Evolutionary conservation across 2,113 vertebrate species (phyloP).

Genomic region (Alligator sinensis): DNA sequence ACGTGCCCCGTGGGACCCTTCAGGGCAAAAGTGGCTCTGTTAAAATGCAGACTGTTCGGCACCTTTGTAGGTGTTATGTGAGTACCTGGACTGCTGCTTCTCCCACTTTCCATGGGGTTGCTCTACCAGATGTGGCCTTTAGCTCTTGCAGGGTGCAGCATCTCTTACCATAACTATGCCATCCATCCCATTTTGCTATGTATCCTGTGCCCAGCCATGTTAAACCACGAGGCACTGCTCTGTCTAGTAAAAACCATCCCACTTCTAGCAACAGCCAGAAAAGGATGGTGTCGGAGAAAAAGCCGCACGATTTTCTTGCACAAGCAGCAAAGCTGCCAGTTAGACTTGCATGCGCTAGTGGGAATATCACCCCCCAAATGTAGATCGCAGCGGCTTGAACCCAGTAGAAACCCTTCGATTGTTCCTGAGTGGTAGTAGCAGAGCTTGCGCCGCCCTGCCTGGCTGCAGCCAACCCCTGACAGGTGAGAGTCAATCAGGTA

Average conservation of each 20-base stretch:
- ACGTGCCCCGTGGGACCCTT: neutral
- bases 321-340: neutral
- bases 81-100: neutral
- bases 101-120: neutral
- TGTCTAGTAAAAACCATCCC: neutral
- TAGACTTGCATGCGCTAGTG: fast-evolving
- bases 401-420: neutral
- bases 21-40: neutral
- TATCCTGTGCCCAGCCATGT: fast-evolving
- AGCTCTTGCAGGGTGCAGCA: neutral
- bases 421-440: neutral
- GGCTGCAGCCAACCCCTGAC: neutral
- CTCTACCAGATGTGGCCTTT: neutral
- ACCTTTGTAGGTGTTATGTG: neutral
- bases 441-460: neutral
- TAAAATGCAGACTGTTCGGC: slow-evolving; percentile 14
- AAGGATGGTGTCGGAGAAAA: neutral
- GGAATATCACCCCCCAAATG: too few relatives aligned
- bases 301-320: neutral
- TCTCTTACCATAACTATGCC: neutral
- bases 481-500: neutral
- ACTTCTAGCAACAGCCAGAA: neutral
- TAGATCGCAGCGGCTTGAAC: fast-evolving
- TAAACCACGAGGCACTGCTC: neutral
- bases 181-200: neutral